Evolutionary conservation across 2,113 vertebrate species (phyloP), one percentile per base, ranked within the genome.

Genomic region (Puma concolor): DNA sequence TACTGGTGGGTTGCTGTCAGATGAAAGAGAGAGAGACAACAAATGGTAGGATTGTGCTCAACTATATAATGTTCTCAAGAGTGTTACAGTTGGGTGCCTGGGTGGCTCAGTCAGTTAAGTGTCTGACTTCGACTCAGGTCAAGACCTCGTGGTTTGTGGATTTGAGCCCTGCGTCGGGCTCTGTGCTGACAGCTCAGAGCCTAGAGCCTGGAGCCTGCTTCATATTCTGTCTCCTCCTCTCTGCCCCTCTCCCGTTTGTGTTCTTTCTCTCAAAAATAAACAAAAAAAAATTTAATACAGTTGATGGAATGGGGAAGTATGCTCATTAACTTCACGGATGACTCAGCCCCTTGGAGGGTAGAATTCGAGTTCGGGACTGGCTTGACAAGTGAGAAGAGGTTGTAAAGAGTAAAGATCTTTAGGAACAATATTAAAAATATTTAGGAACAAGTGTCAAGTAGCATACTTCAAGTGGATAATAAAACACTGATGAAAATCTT

Each of bases 321-420:
- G 41, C 76, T 82, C 44, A 74, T 88, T 74, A 92, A 52, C 19
- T 64, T 96, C 54, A 48, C 25, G 76, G 66, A 87, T 77, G n/a
- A 76, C 14, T 83, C 91, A 86, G 52, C 17, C 23, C 33, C 31
- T 91, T 54, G 25, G 29, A 76, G 36, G 29, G 17, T 48, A 84
- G 69, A 64, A 93, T 88, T 82, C 41, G 31, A 96, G 50, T 79
- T 90, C 27, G 63, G 69, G 82, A 76, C 66, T 90, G 69, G 77
- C 48, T 88, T 67, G 64, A 54, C 66, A 66, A 64, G 44, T 50
- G 21, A 94, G 27, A 71, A 91, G 66, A 63, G 27, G 33, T 57
- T 60, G 3, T 95, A 83, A 92, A 69, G 44, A 52, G 57, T 50
- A 60, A 69, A 88, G 3, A 25, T 44, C 69, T 21, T 82, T 31